phyloP scores from a whole-genome alignment of 2,113 vertebrate species.

The Cyrtonyx montezumae region DNA sequence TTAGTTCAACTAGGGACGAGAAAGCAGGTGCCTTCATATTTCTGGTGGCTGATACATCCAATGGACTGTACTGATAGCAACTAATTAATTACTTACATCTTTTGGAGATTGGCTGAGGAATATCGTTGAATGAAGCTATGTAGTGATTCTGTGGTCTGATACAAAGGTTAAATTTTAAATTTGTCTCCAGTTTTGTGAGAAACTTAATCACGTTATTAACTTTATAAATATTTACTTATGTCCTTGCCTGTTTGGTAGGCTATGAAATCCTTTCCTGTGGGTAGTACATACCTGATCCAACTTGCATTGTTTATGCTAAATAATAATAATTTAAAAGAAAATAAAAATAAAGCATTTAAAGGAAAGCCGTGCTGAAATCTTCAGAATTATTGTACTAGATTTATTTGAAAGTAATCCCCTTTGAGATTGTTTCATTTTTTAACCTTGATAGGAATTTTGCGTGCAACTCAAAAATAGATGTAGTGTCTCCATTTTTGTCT shows the following conservation, averaged over 20 bases:
- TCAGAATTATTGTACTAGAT: background rate
- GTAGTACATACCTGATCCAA: background rate
- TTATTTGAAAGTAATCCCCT: conserved; percentile 1
- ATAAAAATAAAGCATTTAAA: background rate
- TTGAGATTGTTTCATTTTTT: background rate
- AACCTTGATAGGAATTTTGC: conserved; percentile 3
- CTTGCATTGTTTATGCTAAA: background rate
- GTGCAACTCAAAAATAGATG: background rate
- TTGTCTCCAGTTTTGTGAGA: background rate
- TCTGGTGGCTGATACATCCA: background rate
- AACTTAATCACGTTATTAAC: background rate
- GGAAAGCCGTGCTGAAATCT: conserved; percentile 7
- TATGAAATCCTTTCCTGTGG: background rate
- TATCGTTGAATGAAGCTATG: background rate
- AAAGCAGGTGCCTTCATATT: background rate
- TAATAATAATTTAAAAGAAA: background rate
- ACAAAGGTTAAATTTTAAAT: background rate
- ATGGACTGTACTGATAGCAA: background rate
- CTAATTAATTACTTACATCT: background rate
- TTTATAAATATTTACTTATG: background rate
- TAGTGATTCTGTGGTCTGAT: background rate
- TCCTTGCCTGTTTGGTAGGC: background rate
- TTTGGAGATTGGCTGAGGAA: background rate
- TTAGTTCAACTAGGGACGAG: background rate
- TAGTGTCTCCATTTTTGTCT: background rate